These are phyloP conservation scores for Maconellicoccus hirsutus DNA, from an alignment of 1,140 invertebrate species.

Conservation along the genomic window DNA sequence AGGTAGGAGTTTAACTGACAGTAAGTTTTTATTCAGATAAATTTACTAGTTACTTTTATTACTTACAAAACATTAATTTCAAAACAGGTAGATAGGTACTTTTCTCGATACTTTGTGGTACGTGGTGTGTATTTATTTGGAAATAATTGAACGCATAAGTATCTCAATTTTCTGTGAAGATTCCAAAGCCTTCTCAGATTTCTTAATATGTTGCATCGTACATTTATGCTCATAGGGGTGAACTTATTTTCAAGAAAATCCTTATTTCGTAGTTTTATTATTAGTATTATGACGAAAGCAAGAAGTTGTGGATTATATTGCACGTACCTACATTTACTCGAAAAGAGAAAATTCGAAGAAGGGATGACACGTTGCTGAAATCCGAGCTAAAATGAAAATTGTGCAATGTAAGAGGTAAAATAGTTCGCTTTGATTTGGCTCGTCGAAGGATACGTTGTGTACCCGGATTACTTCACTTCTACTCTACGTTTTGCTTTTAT, in stretches of 20 bases:
- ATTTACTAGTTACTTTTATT: too few relatives aligned
- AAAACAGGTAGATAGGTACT: too few relatives aligned
- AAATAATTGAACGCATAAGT: neutral
- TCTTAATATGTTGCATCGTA: neutral
- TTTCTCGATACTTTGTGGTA: too few relatives aligned
- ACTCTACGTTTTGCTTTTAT: too few relatives aligned
- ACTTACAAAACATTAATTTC: too few relatives aligned
- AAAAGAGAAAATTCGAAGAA: conserved; percentile 3
- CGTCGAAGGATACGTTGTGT: neutral
- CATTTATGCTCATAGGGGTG: neutral
- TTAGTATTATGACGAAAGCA: conserved; percentile 19
- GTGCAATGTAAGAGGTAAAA: conserved; percentile 8
- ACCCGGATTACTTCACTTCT: neutral
- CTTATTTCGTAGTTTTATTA: conserved; percentile 19
- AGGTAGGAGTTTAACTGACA: too few relatives aligned
- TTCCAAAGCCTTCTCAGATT: neutral
- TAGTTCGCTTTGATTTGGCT: neutral
- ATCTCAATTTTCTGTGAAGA: neutral
- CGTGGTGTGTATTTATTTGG: neutral
- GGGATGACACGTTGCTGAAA: conserved; percentile 16
- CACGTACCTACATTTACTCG: neutral
- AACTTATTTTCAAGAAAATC: conserved; percentile 17
- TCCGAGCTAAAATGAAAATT: conserved; percentile 21
- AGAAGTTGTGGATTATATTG: conserved; percentile 18
- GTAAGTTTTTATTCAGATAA: too few relatives aligned